A percentile compares a stretch with the other conserved stretches of the same genome.
phyloP scores from a whole-genome alignment of 2,113 vertebrate species.

The Sula dactylatra region DNA sequence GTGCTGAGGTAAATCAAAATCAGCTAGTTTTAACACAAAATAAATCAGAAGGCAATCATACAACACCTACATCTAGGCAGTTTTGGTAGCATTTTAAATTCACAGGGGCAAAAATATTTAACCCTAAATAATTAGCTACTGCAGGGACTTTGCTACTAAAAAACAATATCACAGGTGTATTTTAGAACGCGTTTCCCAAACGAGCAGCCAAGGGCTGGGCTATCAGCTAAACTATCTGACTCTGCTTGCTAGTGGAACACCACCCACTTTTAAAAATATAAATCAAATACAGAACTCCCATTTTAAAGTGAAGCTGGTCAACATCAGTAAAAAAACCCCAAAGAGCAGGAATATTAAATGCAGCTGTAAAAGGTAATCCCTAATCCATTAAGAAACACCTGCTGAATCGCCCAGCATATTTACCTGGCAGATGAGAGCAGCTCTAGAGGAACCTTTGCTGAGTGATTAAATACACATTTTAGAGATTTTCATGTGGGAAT shows the following conservation, averaged over 20 bases:
- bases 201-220: neutral
- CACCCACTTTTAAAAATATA: neutral
- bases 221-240: neutral
- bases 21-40: neutral
- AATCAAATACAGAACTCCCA: neutral
- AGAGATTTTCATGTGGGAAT: neutral
- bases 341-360: slow-evolving; percentile 5
- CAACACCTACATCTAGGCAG: neutral
- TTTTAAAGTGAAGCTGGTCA: neutral
- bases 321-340: neutral
- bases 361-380: slow-evolving; percentile 8
- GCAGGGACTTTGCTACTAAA: neutral
- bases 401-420: neutral
- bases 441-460: neutral
- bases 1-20: neutral
- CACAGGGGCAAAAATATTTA: neutral
- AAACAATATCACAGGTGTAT: neutral
- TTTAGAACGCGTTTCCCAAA: neutral
- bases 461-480: slow-evolving; percentile 20
- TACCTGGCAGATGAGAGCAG: neutral
- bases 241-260: neutral
- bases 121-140: neutral
- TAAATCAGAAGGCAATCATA: neutral
- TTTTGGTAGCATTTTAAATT: neutral
- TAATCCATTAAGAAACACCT: slow-evolving; percentile 34